These are phyloP conservation scores for Sialia sialis DNA, from an alignment of 2,113 vertebrate species.

Conservation along the genomic window DNA sequence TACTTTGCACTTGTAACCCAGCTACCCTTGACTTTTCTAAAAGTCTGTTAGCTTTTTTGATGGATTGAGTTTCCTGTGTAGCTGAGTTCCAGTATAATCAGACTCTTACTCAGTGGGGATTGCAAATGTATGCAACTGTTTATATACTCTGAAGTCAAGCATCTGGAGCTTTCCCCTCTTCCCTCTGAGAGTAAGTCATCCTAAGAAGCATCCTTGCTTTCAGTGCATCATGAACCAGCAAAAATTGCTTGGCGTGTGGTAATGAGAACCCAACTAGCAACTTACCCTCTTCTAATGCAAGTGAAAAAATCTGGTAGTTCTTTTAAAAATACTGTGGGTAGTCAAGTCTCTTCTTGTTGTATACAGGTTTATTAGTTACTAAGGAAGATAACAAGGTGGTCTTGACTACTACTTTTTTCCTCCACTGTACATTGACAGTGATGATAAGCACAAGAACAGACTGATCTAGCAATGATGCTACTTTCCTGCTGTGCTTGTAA, in stretches of 20 bases:
- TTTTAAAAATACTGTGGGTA: neutral
- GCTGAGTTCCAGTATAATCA: neutral
- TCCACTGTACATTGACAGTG: fast-evolving
- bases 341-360: neutral
- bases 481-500: neutral
- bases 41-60: neutral
- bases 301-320: neutral
- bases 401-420: neutral
- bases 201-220: neutral
- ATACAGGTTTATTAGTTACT: neutral
- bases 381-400: neutral
- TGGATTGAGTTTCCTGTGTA: neutral
- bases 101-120: neutral
- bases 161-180: neutral
- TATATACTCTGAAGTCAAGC: neutral
- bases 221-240: neutral
- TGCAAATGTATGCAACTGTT: neutral
- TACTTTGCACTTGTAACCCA: neutral
- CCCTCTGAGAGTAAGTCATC: neutral
- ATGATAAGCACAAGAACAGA: neutral
- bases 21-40: neutral
- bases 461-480: neutral
- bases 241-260: neutral
- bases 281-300: neutral
- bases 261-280: neutral